These are phyloP conservation scores for Synanthedon formicaeformis DNA, from an alignment of 2,888 invertebrate genomes.

Conservation along the genomic window DNA sequence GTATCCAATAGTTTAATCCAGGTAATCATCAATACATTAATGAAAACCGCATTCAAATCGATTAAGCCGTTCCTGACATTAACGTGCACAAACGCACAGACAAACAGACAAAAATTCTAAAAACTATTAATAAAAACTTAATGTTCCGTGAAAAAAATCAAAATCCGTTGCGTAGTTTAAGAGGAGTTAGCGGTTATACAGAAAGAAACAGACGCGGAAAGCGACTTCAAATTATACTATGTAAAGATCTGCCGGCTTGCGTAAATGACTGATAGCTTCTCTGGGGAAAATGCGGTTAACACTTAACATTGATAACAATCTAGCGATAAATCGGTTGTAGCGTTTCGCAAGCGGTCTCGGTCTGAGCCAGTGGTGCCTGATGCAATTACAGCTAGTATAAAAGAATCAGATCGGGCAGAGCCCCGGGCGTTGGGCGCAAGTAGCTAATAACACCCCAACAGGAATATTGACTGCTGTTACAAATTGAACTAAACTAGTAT, in stretches of 20 bases:
- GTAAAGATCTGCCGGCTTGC: slow-evolving; percentile 7
- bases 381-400: slow-evolving; percentile 56
- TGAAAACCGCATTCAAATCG: too few relatives aligned
- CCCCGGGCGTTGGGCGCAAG: slow-evolving; percentile 43
- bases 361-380: slow-evolving; percentile 27
- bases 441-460: slow-evolving; percentile 58
- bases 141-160: too few relatives aligned
- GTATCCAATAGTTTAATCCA: too few relatives aligned
- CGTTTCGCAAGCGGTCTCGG: slow-evolving; percentile 36
- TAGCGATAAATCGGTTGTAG: slow-evolving; percentile 38
- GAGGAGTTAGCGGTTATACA: too few relatives aligned
- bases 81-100: too few relatives aligned
- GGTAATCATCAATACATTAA: too few relatives aligned
- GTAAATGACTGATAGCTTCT: slow-evolving; percentile 37
- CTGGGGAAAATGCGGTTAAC: slow-evolving; percentile 28
- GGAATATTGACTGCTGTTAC: slow-evolving; percentile 55
- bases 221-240: too few relatives aligned
- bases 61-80: too few relatives aligned
- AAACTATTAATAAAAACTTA: too few relatives aligned
- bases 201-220: too few relatives aligned
- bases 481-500: slow-evolving; percentile 56
- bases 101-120: too few relatives aligned
- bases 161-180: too few relatives aligned
- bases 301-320: slow-evolving; percentile 44
- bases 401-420: slow-evolving; percentile 55